Conservation (phyloP, 2,888 invertebrate species). For the Pseudeuparius sepicola region DNA sequence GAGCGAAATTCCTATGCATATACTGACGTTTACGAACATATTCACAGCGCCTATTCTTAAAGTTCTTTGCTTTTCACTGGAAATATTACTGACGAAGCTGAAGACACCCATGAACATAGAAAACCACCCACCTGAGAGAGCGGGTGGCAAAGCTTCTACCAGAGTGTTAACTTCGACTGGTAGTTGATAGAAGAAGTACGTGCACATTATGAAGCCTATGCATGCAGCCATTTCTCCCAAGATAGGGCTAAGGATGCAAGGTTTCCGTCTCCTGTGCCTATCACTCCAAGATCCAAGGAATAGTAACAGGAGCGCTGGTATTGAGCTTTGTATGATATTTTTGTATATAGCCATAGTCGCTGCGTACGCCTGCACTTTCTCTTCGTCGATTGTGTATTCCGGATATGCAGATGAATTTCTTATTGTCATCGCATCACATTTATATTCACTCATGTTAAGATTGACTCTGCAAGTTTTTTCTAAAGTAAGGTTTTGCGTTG, state of each 20-base stretch:
- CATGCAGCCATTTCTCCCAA: constrained; percentile 44
- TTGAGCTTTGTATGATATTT: constrained; percentile 43
- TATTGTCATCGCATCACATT: constrained; percentile 62
- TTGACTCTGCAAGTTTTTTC: constrained; percentile 79
- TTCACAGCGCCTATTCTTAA: constrained; percentile 49
- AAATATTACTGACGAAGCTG: constrained; percentile 51
- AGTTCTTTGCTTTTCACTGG: constrained; percentile 45
- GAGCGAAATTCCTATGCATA: constrained; percentile 41
- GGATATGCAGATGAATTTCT: constrained; percentile 55
- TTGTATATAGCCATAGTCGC: constrained; percentile 45
- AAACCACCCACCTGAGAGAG: constrained; percentile 45
- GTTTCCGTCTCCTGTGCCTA: constrained; percentile 45
- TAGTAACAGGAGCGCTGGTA: constrained; percentile 43
- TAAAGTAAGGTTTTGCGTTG: constrained; percentile 70
- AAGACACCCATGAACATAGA: constrained; percentile 47
- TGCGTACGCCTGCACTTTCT: constrained; percentile 27
- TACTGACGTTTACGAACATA: constrained; percentile 37
- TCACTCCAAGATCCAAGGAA: constrained; percentile 55
- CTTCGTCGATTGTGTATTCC: constrained; percentile 45
- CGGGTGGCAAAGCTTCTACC: constrained; percentile 44
- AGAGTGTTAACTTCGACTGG: constrained; percentile 45
- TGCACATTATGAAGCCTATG: constrained; percentile 43
- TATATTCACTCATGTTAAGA: constrained; percentile 52
- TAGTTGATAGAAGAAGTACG: constrained; percentile 45
- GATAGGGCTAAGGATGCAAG: constrained; percentile 47